phyloP scores from a whole-genome alignment of 2,888 invertebrate species.

The Erebia ligea region DNA sequence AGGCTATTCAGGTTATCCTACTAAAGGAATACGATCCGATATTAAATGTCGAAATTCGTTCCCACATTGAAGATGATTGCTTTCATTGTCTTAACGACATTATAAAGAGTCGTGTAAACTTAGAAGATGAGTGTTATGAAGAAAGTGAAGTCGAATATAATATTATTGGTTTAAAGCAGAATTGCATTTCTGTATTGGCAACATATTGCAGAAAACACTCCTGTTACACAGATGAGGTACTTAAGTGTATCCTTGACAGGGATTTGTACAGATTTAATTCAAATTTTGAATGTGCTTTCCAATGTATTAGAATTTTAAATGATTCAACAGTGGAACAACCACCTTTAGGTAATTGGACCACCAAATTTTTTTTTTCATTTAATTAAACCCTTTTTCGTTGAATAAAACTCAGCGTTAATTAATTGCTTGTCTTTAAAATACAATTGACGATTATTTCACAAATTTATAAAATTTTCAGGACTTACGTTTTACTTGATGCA shows the following conservation, averaged over 20 bases:
- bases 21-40: slow-evolving; percentile 52
- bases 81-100: slow-evolving; percentile 64
- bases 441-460: background rate
- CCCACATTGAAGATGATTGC: slow-evolving; percentile 55
- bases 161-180: slow-evolving; percentile 57
- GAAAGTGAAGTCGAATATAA: slow-evolving; percentile 62
- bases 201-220: slow-evolving; percentile 63
- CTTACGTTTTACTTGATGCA: slow-evolving; percentile 66
- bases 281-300: slow-evolving; percentile 60
- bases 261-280: slow-evolving; percentile 61
- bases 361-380: background rate
- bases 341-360: slow-evolving; percentile 58
- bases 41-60: slow-evolving; percentile 53
- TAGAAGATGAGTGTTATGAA: slow-evolving; percentile 54
- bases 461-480: slow-evolving; percentile 53
- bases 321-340: slow-evolving; percentile 52
- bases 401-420: background rate
- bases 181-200: slow-evolving; percentile 61
- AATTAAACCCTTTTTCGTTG: background rate
- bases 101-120: slow-evolving; percentile 52
- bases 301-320: slow-evolving; percentile 60
- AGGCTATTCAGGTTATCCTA: slow-evolving; percentile 54
- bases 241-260: slow-evolving; percentile 63
- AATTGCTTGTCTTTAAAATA: background rate
- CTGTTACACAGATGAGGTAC: slow-evolving; percentile 61